Conservation (phyloP, 2,113 vertebrate genomes). For the Salvator merianae region DNA sequence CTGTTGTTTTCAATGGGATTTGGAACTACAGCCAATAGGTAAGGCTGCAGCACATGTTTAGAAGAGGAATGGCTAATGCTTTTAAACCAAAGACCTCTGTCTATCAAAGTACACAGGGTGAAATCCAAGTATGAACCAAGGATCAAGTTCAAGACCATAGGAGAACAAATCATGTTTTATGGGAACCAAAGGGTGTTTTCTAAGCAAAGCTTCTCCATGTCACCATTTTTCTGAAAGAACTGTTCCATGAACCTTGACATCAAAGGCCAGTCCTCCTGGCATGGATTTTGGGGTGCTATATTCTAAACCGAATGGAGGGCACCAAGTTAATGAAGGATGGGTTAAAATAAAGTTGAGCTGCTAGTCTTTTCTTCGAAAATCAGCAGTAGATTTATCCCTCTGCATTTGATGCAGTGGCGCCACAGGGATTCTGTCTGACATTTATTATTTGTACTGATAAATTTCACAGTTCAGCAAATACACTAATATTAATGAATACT, state of each 20-base stretch:
- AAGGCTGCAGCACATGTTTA: neutral
- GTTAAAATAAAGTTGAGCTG: constrained; percentile 52
- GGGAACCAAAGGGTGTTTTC: no score
- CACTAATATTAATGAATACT: constrained; percentile 70
- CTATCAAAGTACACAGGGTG: no score
- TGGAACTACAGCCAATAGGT: neutral
- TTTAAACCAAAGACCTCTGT: no score
- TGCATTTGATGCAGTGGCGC: constrained; percentile 63
- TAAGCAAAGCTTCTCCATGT: no score
- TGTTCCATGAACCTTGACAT: no score
- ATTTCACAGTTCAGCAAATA: constrained; percentile 58
- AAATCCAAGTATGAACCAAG: no score
- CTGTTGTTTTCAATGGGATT: neutral
- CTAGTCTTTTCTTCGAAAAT: constrained; percentile 54
- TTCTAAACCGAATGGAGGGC: constrained; percentile 41
- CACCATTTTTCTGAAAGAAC: no score
- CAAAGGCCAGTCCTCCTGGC: no score
- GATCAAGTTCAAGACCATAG: no score
- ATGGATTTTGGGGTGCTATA: no score
- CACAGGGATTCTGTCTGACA: constrained; percentile 50
- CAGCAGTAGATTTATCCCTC: constrained; percentile 55
- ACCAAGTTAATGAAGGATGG: constrained; percentile 33
- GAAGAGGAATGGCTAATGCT: neutral
- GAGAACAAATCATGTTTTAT: no score
- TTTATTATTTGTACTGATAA: constrained; percentile 61